phyloP scores from a whole-genome alignment of 1,140 invertebrate genomes.

The Carcinoscorpius rotundicauda region DNA sequence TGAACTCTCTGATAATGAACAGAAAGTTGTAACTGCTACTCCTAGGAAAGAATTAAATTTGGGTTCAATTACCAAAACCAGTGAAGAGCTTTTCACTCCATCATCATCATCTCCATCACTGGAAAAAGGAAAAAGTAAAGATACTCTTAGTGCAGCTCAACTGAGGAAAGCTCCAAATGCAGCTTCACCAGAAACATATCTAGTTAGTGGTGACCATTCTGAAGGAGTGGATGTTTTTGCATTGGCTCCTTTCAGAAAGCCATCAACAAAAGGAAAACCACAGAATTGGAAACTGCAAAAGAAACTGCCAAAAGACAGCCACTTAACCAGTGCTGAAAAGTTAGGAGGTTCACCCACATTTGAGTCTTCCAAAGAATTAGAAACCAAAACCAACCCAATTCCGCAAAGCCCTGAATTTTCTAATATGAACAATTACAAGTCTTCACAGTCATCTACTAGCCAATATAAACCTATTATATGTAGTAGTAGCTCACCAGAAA shows the following conservation, averaged over 20 bases:
- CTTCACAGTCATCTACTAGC: no score
- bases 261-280: conserved; percentile 25
- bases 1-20: conserved; percentile 40
- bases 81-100: no score
- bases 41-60: background rate
- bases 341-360: background rate
- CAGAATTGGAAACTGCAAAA: conserved; percentile 14
- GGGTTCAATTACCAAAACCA: background rate
- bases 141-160: background rate
- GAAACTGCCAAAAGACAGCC: conserved; percentile 17
- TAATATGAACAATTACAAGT: no score
- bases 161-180: conserved; percentile 18
- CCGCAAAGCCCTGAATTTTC: background rate
- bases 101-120: no score
- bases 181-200: conserved; percentile 23
- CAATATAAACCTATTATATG: background rate
- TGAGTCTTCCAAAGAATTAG: background rate
- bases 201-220: conserved; percentile 7
- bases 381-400: background rate
- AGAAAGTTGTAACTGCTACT: conserved; percentile 3
- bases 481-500: conserved; percentile 9
- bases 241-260: conserved; percentile 53
- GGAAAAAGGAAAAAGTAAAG: background rate
- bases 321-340: conserved; percentile 1
- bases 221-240: conserved; percentile 52